Evolutionary conservation across 2,888 invertebrate genomes (phyloP).

Genomic region (Frankliniella fusca): DNA sequence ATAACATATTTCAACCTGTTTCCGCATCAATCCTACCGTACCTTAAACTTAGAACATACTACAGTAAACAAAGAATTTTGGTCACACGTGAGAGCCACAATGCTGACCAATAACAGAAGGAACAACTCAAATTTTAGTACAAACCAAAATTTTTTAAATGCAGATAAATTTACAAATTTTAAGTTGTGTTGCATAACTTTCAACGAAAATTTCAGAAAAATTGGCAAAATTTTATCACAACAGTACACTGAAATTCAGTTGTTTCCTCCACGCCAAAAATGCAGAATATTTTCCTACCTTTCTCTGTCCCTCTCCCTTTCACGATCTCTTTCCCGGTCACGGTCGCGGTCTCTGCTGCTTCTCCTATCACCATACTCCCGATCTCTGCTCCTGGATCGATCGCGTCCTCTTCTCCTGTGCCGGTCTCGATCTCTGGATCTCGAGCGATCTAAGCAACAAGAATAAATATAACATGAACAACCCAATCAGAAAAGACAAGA

Average conservation of each 20-base stretch:
- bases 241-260: no score
- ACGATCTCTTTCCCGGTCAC: slow-evolving; percentile 51
- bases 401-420: slow-evolving; percentile 59
- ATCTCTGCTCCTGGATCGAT: slow-evolving; percentile 54
- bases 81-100: no score
- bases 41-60: no score
- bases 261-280: no score
- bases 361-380: slow-evolving; percentile 53
- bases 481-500: slow-evolving; percentile 9
- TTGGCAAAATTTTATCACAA: no score
- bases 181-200: no score
- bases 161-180: neutral
- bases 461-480: slow-evolving; percentile 32
- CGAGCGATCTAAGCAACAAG: slow-evolving; percentile 47
- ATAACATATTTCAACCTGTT: no score
- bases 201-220: no score
- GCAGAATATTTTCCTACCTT: slow-evolving; percentile 35
- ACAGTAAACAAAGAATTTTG: no score
- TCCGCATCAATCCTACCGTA: no score
- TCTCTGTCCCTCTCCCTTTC: slow-evolving; percentile 50
- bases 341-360: slow-evolving; percentile 55
- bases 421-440: slow-evolving; percentile 53
- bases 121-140: slow-evolving; percentile 33
- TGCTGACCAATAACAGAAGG: slow-evolving; percentile 20
- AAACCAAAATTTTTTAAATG: neutral